Evolutionary conservation across 2,888 invertebrate genomes (phyloP).

Genomic region (Napeogenes inachia): DNA sequence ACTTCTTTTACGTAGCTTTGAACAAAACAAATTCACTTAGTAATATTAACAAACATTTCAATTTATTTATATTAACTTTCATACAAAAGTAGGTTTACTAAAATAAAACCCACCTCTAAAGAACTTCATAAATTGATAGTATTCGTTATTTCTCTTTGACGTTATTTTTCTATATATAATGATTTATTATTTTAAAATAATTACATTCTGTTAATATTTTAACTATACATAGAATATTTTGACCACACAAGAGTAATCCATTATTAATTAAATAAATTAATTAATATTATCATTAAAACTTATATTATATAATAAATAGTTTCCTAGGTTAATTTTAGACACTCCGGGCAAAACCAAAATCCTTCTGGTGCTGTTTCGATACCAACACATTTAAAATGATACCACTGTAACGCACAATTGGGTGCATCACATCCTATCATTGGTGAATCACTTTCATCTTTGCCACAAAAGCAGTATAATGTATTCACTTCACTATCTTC

Average conservation of each 20-base stretch:
- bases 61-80: background rate
- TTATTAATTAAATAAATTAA: background rate
- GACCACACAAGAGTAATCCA: background rate
- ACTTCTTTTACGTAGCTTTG: no score
- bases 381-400: constrained; percentile 56
- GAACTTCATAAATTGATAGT: background rate
- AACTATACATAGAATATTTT: no score
- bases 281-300: background rate
- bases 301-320: background rate
- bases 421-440: constrained; percentile 62
- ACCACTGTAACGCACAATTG: constrained; percentile 51
- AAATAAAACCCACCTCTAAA: constrained; percentile 4
- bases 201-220: no score
- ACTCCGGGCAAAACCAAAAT: constrained; percentile 55
- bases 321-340: constrained; percentile 24
- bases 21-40: background rate
- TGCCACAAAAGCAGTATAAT: constrained; percentile 52
- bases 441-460: constrained; percentile 39
- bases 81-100: background rate
- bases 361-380: constrained; percentile 49
- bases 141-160: background rate
- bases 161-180: no score
- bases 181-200: no score
- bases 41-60: background rate
- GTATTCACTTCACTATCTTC: constrained; percentile 35